Evolutionary conservation across 2,888 invertebrate genomes (phyloP), one percentile per base, ranked within the genome.

Genomic region (Amorpha juglandis): DNA sequence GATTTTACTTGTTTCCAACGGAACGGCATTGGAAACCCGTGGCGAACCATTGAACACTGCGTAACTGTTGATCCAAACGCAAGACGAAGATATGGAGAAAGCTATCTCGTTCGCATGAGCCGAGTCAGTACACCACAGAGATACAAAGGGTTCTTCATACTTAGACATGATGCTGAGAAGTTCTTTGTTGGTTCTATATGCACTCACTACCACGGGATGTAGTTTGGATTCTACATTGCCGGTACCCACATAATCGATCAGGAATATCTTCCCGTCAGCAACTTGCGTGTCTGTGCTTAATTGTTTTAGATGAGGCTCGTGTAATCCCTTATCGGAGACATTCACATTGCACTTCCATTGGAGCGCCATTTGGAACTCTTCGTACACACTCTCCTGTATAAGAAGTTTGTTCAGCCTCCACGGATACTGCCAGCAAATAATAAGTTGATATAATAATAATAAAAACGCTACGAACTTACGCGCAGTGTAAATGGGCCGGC

Each of bases 171-270:
- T 63, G 12, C 79, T 67, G 11, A 88, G 63, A 33, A 88, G 69
- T 63, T 90, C 90, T 67, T 86, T 87, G 0, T 74, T 79, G 0
- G 87, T 89, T 67, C 90, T 81, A 69, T 84, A 90, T 0, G 83
- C 82, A 68, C 87, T 86, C 0, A 87, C 74, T 0, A 64, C n/a
- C 11, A 80, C 70, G 0, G 67, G 42, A 6, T 52, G 55, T 21
- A 38, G 16, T 0, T 67, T 51, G 0, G 52, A 0, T 11, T 35
- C 0, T 3, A 19, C 6, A 6, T 35, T 9, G 4, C 52, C 21
- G 42, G n/a, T 0, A 0, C 74, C 74, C 3, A 74, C 67, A 19
- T 69, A 74, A 67, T 84, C 81, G 0, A 81, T 19, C n/a, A 78
- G 11, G 63, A 83, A 78, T 3, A 51, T 45, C 67, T 72, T 78